Percentiles rank a stretch among this genome's conserved stretches.
Evolutionary conservation across 1,140 invertebrate species (phyloP).

Genomic region (Cataglyphis hispanica): DNA sequence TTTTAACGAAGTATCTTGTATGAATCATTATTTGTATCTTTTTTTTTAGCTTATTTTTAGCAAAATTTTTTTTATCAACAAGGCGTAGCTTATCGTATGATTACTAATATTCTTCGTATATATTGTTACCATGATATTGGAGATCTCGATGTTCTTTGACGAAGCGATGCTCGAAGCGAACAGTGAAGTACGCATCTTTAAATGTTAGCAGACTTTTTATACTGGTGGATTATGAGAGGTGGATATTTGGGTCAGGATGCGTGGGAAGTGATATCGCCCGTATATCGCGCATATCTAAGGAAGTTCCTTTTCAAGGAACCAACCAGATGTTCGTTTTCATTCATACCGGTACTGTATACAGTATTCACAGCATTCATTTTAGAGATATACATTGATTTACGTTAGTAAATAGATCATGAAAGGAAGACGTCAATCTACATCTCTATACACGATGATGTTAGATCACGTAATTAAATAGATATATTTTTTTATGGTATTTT

Average conservation of each 20-base stretch:
- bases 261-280: constrained; percentile 32
- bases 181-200: constrained; percentile 25
- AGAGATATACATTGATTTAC: background rate
- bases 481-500: too few relatives aligned
- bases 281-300: constrained; percentile 22
- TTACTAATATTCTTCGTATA: constrained; percentile 7
- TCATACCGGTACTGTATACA: background rate
- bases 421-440: background rate
- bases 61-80: background rate
- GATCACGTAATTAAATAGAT: background rate
- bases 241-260: constrained; percentile 69
- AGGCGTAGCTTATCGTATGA: background rate
- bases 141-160: background rate
- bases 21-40: background rate
- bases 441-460: background rate
- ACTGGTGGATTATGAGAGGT: constrained; percentile 58
- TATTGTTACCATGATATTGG: constrained; percentile 33
- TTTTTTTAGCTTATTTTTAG: background rate
- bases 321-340: constrained; percentile 30
- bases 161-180: background rate
- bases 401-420: background rate
- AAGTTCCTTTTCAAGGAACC: background rate
- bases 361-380: background rate
- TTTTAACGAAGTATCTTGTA: background rate
- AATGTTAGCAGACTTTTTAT: constrained; percentile 68